Percentiles rank a stretch among this genome's conserved stretches.
Conservation (phyloP, 2,113 vertebrate species). For the Caranx ignobilis region DNA sequence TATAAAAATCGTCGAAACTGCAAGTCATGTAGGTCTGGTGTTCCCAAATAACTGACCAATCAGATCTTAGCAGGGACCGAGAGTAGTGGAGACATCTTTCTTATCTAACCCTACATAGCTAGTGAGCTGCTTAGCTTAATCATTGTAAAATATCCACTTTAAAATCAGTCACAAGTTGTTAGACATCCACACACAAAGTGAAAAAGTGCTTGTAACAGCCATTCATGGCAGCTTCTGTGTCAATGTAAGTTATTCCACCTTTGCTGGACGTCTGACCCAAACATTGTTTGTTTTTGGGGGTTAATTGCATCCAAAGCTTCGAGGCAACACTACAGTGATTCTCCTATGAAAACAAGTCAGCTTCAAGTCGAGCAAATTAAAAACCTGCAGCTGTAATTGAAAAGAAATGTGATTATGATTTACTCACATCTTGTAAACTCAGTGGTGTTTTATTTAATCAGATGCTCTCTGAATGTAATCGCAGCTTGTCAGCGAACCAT, state of each 20-base stretch:
- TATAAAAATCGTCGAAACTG: not conserved
- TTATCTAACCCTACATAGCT: not conserved
- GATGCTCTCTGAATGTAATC: not conserved
- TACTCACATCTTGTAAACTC: not conserved
- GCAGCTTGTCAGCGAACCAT: not conserved
- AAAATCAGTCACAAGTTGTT: not conserved
- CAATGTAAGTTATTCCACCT: not conserved
- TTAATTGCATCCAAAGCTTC: not conserved
- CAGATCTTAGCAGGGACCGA: not conserved
- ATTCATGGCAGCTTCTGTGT: not conserved
- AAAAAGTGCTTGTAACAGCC: too few relatives aligned
- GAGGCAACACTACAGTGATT: not conserved
- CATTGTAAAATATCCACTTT: not conserved
- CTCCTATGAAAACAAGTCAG: not conserved
- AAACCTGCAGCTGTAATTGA: conserved; percentile 10
- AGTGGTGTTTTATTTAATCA: not conserved
- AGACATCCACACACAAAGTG: not conserved
- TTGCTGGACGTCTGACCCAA: not conserved
- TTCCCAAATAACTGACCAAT: not conserved
- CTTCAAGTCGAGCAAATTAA: not conserved
- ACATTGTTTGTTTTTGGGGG: not conserved
- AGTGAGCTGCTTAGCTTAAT: not conserved
- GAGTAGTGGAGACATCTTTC: not conserved
- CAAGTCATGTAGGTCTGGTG: not conserved
- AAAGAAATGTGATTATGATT: conserved; percentile 6